phyloP scores from a whole-genome alignment of 2,888 invertebrate genomes.

The Parelbella ahira region DNA sequence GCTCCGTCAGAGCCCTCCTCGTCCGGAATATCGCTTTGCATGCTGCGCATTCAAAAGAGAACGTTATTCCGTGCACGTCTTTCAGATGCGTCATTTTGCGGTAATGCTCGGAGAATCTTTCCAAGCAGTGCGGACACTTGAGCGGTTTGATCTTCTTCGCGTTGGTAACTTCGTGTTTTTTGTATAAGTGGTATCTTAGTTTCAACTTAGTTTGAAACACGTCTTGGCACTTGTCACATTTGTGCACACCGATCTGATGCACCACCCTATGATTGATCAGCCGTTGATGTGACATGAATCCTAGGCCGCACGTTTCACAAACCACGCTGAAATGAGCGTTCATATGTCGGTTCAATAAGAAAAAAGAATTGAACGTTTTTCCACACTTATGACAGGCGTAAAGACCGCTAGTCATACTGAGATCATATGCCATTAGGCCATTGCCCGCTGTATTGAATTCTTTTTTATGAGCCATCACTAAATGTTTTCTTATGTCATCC shows the following conservation, averaged over 20 bases:
- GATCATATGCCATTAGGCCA: conserved; percentile 65
- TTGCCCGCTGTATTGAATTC: conserved; percentile 70
- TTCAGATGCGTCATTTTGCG: conserved; percentile 69
- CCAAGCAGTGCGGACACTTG: conserved; percentile 69
- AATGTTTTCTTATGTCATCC: conserved; percentile 60
- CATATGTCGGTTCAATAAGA: conserved; percentile 67
- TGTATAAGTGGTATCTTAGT: conserved; percentile 60
- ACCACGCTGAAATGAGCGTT: conserved; percentile 69
- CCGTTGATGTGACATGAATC: conserved; percentile 68
- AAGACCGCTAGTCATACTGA: conserved; percentile 51
- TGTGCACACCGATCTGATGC: conserved; percentile 62
- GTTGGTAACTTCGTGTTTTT: conserved; percentile 61
- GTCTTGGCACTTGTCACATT: conserved; percentile 62
- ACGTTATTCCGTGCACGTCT: conserved; percentile 61
- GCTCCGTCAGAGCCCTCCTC: conserved; percentile 62
- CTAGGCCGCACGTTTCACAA: conserved; percentile 69
- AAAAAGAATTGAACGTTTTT: conserved; percentile 66
- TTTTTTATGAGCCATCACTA: conserved; percentile 51
- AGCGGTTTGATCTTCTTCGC: conserved; percentile 59
- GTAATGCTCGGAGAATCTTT: conserved; percentile 68
- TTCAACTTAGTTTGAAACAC: conserved; percentile 64
- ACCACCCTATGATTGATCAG: conserved; percentile 63
- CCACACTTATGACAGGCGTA: conserved; percentile 61
- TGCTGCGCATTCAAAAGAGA: conserved; percentile 59
- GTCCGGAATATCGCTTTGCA: conserved; percentile 61